A percentile compares a stretch with the other conserved stretches of the same genome.
Evolutionary conservation across 2,797 vertebrate species (phyloP).

Genomic region (Centropyge bicolor): DNA sequence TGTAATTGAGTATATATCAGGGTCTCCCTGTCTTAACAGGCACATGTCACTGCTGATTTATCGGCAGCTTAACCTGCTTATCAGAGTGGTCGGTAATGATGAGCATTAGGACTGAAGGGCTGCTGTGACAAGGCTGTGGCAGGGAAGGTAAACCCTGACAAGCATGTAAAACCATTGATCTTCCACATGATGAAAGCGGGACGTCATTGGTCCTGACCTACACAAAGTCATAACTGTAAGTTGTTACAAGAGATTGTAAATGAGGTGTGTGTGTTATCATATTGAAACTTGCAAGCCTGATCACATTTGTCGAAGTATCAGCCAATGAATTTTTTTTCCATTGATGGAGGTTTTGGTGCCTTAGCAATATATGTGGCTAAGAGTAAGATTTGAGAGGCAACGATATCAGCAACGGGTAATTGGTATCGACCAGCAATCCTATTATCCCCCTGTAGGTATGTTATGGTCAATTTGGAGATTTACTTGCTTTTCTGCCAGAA

Average conservation of each 20-base stretch:
- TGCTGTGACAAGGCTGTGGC: neutral
- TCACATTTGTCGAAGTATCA: neutral
- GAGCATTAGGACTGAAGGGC: neutral
- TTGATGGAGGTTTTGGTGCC: neutral
- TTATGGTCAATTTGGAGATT: slow-evolving; percentile 14
- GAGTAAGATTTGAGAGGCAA: slow-evolving; percentile 3
- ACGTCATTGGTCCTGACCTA: neutral
- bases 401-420: slow-evolving; percentile 25
- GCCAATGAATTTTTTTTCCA: neutral
- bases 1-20: neutral
- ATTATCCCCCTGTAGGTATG: slow-evolving; percentile 1
- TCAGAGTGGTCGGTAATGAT: slow-evolving; percentile 8
- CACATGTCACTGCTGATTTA: slow-evolving; percentile 35
- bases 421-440: slow-evolving; percentile 24
- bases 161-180: neutral
- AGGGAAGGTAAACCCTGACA: slow-evolving; percentile 3
- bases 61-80: slow-evolving; percentile 16
- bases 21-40: slow-evolving; percentile 7
- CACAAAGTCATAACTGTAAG: neutral
- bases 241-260: neutral
- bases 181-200: neutral
- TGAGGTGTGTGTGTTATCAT: neutral
- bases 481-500: neutral
- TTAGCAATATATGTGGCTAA: neutral
- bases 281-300: neutral